Evolutionary conservation across 2,888 invertebrate species (phyloP).

Genomic region (Drosophila nr. perissopoda): DNA sequence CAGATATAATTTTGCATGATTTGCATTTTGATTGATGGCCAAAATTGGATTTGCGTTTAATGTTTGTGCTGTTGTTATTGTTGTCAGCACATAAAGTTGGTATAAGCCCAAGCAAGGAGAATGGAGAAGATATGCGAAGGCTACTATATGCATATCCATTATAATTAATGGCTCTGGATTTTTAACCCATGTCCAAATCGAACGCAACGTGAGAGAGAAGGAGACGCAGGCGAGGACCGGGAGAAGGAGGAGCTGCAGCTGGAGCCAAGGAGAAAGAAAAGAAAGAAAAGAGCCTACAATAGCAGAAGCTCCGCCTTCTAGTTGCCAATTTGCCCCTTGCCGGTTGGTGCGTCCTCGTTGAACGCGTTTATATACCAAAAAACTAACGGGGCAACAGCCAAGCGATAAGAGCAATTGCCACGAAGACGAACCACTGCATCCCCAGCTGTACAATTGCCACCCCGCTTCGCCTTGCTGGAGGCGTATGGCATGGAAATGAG

Average conservation of each 20-base stretch:
- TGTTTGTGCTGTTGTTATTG: constrained; percentile 10
- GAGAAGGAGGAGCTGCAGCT: constrained; percentile 23
- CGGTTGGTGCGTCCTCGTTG: constrained; percentile 56
- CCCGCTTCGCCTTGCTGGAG: constrained; percentile 16
- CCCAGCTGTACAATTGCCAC: background rate
- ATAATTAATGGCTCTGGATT: constrained; percentile 71
- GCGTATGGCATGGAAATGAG: constrained; percentile 67
- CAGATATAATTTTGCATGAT: constrained; percentile 64
- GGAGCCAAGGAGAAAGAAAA: constrained; percentile 1
- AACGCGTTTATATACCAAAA: constrained; percentile 74
- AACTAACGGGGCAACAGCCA: constrained; percentile 56
- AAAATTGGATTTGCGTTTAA: constrained; percentile 10
- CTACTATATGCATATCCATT: constrained; percentile 56
- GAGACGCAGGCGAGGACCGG: constrained; percentile 8
- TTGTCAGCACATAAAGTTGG: constrained; percentile 21
- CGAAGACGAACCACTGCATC: constrained; percentile 44
- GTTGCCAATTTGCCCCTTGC: constrained; percentile 55
- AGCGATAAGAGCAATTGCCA: constrained; percentile 68
- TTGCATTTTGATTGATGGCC: constrained; percentile 71
- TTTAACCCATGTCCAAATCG: constrained; percentile 56
- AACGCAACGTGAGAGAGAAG: constrained; percentile 14
- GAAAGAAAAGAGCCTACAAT: constrained; percentile 34
- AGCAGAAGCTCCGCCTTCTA: constrained; percentile 71
- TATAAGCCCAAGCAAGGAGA: constrained; percentile 33
- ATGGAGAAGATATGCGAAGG: constrained; percentile 9